Evolutionary conservation across 2,113 vertebrate species (phyloP).

Genomic region (Phocoena phocoena): DNA sequence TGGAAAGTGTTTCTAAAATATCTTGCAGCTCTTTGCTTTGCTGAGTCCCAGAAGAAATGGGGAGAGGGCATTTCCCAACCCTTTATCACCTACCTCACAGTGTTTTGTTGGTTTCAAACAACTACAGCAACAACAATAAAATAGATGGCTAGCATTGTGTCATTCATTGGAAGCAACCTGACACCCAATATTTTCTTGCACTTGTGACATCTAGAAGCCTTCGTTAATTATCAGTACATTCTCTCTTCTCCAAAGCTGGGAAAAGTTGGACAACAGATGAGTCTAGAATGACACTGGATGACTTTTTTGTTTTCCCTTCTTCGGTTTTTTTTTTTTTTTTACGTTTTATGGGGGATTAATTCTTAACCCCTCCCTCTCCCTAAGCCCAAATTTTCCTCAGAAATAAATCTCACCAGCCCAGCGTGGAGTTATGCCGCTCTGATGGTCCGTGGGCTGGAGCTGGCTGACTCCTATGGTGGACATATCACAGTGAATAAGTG

Average conservation of each 20-base stretch:
- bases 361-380: not conserved
- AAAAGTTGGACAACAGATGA: not conserved
- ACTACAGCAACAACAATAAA: not conserved
- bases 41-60: not conserved
- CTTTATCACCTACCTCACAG: not conserved
- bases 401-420: not conserved
- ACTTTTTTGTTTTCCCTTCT: not conserved
- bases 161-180: not conserved
- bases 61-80: not conserved
- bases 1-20: not conserved
- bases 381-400: not conserved
- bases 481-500: not conserved
- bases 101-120: not conserved
- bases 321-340: not conserved
- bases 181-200: not conserved
- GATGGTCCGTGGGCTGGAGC: not conserved
- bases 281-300: not conserved
- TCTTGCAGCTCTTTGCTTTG: not conserved
- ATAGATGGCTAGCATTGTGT: not conserved
- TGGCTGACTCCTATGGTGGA: not conserved
- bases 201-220: conserved; percentile 27
- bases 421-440: not conserved
- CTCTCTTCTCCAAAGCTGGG: not conserved
- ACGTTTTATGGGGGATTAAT: not conserved
- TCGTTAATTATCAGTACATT: not conserved